A percentile compares a stretch with the other conserved stretches of the same genome.
Conservation (phyloP, 2,888 invertebrate genomes). For the Athrips mouffetella region DNA sequence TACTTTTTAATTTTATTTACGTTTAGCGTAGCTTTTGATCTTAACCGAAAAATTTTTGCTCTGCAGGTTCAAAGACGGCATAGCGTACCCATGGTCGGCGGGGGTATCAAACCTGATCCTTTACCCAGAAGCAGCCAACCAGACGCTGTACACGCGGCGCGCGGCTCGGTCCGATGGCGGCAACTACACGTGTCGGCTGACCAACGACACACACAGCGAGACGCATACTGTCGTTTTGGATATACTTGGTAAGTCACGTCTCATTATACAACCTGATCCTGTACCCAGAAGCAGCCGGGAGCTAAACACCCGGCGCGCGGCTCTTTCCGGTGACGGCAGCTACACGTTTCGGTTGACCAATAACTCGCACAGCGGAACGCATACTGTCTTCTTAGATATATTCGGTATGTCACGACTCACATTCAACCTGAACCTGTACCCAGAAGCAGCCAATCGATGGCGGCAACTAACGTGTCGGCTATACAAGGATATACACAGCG, state of each 20-base stretch:
- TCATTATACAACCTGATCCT: too few species aligned
- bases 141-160: constrained; percentile 84
- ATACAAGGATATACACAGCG: constrained; percentile 83
- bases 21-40: too few species aligned
- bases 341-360: too few species aligned
- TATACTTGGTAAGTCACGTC: constrained; percentile 85
- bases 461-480: constrained; percentile 86
- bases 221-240: constrained; percentile 81
- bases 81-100: constrained; percentile 86
- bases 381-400: too few species aligned
- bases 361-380: too few species aligned
- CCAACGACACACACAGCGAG: constrained; percentile 83
- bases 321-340: too few species aligned
- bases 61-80: constrained; percentile 85
- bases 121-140: constrained; percentile 87
- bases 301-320: too few species aligned
- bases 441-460: constrained; percentile 86
- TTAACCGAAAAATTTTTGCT: neutral
- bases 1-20: too few species aligned
- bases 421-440: constrained; percentile 85
- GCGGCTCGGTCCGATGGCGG: constrained; percentile 83
- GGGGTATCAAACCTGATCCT: constrained; percentile 84
- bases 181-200: constrained; percentile 84
- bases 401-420: too few species aligned
- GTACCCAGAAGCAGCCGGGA: too few species aligned